Percentiles rank a stretch among this genome's conserved stretches.
Evolutionary conservation across 2,797 vertebrate genomes (phyloP).

Genomic region (Pseudochirops cupreus): DNA sequence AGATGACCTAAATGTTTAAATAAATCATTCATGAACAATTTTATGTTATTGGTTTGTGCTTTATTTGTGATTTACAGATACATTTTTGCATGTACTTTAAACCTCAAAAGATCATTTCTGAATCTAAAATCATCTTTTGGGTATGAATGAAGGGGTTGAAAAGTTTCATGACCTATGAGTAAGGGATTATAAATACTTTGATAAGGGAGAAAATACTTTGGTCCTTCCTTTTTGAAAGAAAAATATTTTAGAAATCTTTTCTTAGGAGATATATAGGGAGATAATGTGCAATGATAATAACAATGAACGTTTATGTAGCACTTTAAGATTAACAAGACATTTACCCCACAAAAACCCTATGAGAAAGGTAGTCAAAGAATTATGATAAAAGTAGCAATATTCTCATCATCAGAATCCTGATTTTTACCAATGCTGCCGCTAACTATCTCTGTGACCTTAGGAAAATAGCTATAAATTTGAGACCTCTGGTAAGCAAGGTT

Average conservation of each 20-base stretch:
- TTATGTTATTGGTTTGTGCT: conserved; percentile 60
- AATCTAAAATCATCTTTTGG: conserved; percentile 56
- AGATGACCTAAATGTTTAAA: conserved; percentile 55
- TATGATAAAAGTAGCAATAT: too few relatives aligned
- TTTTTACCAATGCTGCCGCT: too few relatives aligned
- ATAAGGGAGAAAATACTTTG: too few relatives aligned
- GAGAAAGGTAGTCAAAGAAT: too few relatives aligned
- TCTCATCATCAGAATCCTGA: too few relatives aligned
- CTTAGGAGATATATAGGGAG: background rate
- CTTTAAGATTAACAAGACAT: background rate
- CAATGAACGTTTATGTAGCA: background rate
- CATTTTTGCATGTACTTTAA: conserved; percentile 56
- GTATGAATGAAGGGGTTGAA: background rate
- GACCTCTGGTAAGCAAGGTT: too few relatives aligned
- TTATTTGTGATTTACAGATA: conserved; percentile 58
- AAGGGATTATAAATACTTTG: background rate
- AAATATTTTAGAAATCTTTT: background rate
- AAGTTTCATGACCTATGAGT: conserved; percentile 16
- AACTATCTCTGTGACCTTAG: too few relatives aligned
- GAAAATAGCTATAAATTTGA: too few relatives aligned
- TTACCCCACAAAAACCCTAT: too few relatives aligned
- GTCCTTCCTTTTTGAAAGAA: background rate
- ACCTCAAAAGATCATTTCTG: conserved; percentile 49
- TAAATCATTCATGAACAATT: conserved; percentile 70
- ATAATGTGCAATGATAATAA: background rate